Percentiles rank a stretch among this genome's conserved stretches.
These are phyloP conservation scores for Macrophya annulata DNA, from an alignment of 2,888 invertebrate genomes.

Conservation along the genomic window DNA sequence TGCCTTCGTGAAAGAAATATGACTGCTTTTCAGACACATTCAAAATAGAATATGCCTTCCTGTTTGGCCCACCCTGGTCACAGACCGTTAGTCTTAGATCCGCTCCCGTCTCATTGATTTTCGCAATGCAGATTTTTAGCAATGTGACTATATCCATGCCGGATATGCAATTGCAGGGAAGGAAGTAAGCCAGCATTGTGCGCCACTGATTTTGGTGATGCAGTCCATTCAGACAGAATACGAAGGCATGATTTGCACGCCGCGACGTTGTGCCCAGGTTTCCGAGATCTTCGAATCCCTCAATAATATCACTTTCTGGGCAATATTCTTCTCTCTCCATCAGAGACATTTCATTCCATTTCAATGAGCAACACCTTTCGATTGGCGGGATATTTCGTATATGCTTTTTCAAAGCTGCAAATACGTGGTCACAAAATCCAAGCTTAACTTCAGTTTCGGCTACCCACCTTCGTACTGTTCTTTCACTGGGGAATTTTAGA, in stretches of 20 bases:
- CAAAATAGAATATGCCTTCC: neutral
- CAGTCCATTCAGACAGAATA: neutral
- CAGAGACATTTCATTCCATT: neutral
- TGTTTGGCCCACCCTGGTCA: neutral
- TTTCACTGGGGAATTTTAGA: neutral
- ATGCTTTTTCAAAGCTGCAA: neutral
- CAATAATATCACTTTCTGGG: neutral
- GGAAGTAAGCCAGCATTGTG: neutral
- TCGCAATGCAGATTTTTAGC: neutral
- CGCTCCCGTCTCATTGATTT: neutral
- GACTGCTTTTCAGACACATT: neutral
- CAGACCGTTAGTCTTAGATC: neutral
- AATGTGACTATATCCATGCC: neutral
- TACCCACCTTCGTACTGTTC: neutral
- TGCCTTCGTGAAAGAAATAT: neutral
- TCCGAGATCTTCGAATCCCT: neutral
- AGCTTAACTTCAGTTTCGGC: neutral
- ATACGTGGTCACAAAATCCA: neutral
- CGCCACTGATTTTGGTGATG: neutral
- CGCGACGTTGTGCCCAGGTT: neutral
- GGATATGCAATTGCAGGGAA: neutral
- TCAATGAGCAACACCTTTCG: neutral
- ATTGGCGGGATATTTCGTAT: neutral
- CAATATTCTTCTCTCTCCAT: neutral
- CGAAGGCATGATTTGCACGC: neutral